Conservation (phyloP, 2,113 vertebrate genomes). For the Pluvialis apricaria region DNA sequence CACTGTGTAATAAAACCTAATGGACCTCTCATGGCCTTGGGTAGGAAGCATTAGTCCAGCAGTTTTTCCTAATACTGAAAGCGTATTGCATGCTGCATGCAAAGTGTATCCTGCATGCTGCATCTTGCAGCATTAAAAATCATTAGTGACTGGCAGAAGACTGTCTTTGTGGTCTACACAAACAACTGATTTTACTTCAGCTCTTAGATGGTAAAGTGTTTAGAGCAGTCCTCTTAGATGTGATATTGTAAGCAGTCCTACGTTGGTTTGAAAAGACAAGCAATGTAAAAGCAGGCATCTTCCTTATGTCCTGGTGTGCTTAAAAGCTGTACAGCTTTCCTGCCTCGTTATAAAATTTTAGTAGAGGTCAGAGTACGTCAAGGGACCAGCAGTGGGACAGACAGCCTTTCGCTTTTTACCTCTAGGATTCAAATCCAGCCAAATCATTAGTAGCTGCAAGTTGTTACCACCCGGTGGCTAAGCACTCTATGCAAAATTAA, state of each 20-base stretch:
- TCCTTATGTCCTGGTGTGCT: not conserved
- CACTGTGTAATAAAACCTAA: not conserved
- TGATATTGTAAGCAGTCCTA: fast-evolving
- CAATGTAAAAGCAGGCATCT: fast-evolving
- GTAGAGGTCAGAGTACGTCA: not conserved
- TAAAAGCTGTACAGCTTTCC: not conserved
- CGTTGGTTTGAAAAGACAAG: not conserved
- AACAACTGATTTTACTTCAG: not conserved
- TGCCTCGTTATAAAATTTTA: not conserved
- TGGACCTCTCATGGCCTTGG: not conserved
- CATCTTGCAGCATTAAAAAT: not conserved
- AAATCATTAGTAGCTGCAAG: not conserved
- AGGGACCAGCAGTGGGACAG: not conserved
- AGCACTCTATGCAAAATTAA: not conserved
- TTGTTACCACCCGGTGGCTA: constrained; percentile 24
- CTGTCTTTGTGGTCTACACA: not conserved
- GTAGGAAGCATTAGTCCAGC: not conserved
- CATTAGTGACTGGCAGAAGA: not conserved
- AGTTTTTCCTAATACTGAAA: not conserved
- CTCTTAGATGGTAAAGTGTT: not conserved
- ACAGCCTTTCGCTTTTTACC: not conserved
- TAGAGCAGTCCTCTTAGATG: not conserved
- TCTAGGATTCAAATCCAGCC: not conserved
- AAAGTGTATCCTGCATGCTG: not conserved
- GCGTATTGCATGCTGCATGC: not conserved